Percentiles rank a stretch among this genome's conserved stretches.
Evolutionary conservation across 2,888 invertebrate species (phyloP).

Genomic region (Xylota segnis): DNA sequence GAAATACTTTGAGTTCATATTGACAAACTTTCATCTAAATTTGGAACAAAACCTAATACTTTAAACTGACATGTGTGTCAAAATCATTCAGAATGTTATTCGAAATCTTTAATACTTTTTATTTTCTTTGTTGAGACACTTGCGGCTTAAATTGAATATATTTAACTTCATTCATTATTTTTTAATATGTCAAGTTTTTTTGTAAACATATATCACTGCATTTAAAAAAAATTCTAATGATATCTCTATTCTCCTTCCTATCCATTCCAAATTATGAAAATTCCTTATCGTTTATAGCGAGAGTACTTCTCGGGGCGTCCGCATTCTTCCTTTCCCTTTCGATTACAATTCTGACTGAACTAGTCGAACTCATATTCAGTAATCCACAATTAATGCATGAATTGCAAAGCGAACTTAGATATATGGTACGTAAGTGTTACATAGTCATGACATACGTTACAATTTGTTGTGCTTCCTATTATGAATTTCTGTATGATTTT

Average conservation of each 20-base stretch:
- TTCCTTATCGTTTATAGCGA: constrained; percentile 59
- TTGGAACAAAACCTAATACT: too few species aligned
- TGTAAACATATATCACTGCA: not conserved
- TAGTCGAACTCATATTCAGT: constrained; percentile 83
- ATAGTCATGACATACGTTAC: not conserved
- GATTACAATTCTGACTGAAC: constrained; percentile 82
- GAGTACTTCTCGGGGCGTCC: constrained; percentile 82
- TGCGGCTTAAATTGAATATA: too few species aligned
- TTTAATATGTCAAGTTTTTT: not conserved
- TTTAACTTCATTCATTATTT: not conserved
- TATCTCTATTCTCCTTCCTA: constrained; percentile 8
- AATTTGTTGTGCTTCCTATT: constrained; percentile 3
- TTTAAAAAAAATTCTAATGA: constrained; percentile 21
- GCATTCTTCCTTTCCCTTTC: constrained; percentile 84
- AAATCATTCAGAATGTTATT: not conserved
- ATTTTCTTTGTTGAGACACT: too few species aligned
- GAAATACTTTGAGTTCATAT: too few species aligned
- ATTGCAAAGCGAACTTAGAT: constrained; percentile 83
- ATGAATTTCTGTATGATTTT: too few species aligned
- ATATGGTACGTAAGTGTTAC: constrained; percentile 66
- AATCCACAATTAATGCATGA: constrained; percentile 83
- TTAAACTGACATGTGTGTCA: too few species aligned
- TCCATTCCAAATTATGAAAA: constrained; percentile 16
- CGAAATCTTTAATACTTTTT: not conserved
- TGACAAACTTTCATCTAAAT: too few species aligned